Conservation (phyloP, 2,888 invertebrate genomes). For the Drosophila parthenogenetica region DNA sequence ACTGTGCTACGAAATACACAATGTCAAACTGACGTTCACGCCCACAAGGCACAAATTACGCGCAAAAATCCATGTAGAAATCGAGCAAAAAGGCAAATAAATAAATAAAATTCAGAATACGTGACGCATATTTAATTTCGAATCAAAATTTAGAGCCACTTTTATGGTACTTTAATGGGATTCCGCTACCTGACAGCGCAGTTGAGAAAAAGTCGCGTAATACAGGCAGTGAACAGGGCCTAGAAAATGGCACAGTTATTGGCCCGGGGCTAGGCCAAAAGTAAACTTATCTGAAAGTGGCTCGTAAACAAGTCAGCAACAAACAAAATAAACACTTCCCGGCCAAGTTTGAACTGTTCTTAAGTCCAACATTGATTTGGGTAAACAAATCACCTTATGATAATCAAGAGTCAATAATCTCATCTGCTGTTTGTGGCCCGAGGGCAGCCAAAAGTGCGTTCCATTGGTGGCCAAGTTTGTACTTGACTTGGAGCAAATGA, state of each 20-base stretch:
- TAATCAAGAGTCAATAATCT: slow-evolving; percentile 76
- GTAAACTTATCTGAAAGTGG: slow-evolving; percentile 42
- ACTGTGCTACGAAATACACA: slow-evolving; percentile 62
- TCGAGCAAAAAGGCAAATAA: slow-evolving; percentile 36
- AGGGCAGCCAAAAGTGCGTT: slow-evolving; percentile 35
- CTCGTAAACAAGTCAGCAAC: slow-evolving; percentile 30
- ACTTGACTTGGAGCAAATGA: slow-evolving; percentile 50
- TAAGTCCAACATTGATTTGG: slow-evolving; percentile 42
- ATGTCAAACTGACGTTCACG: slow-evolving; percentile 53
- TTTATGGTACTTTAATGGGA: slow-evolving; percentile 69
- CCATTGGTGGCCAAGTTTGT: slow-evolving; percentile 51
- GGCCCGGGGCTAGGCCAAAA: slow-evolving; percentile 20
- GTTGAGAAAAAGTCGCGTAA: slow-evolving; percentile 56
- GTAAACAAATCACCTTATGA: slow-evolving; percentile 65
- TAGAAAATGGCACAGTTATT: slow-evolving; percentile 69
- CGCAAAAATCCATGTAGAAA: slow-evolving; percentile 58
- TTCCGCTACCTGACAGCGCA: slow-evolving; percentile 22
- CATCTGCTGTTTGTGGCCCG: slow-evolving; percentile 22
- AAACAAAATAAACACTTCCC: slow-evolving; percentile 49
- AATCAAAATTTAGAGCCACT: slow-evolving; percentile 54
- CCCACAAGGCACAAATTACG: slow-evolving; percentile 52
- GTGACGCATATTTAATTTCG: slow-evolving; percentile 60
- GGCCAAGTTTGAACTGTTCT: slow-evolving; percentile 36
- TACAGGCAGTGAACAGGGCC: slow-evolving; percentile 59
- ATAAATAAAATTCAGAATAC: slow-evolving; percentile 38